Percentiles rank a stretch among this genome's conserved stretches.
These are phyloP conservation scores for Hestina assimilis DNA, from an alignment of 1,140 invertebrate species.

Conservation along the genomic window DNA sequence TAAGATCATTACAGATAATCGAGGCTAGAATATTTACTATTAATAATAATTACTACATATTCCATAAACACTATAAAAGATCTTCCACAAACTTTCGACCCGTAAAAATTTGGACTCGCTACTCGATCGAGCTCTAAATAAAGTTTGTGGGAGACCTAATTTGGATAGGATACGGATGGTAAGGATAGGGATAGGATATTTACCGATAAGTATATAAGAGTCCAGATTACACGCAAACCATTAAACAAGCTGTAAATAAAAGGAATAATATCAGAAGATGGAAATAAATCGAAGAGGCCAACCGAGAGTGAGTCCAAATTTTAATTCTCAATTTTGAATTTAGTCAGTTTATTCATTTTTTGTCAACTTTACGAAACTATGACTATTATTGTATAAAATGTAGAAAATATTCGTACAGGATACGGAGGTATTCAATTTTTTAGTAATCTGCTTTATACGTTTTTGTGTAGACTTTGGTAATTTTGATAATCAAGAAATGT, in stretches of 20 bases:
- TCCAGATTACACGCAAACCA: slow-evolving; percentile 75
- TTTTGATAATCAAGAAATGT: too few species aligned
- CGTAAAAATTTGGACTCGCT: slow-evolving; percentile 52
- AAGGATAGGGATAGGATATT: slow-evolving; percentile 48
- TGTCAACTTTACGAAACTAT: too few species aligned
- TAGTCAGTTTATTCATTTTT: slow-evolving; percentile 21
- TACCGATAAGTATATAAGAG: slow-evolving; percentile 60
- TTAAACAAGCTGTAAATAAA: slow-evolving; percentile 74
- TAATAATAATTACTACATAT: not conserved
- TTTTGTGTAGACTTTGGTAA: too few species aligned
- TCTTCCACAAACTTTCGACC: slow-evolving; percentile 58
- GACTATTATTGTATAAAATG: too few species aligned
- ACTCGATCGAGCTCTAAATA: slow-evolving; percentile 39
- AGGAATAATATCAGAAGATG: slow-evolving; percentile 34
- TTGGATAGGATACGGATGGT: slow-evolving; percentile 5
- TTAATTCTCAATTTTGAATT: slow-evolving; percentile 54
- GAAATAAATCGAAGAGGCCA: slow-evolving; percentile 11
- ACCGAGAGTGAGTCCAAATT: slow-evolving; percentile 60
- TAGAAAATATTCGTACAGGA: too few species aligned
- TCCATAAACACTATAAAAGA: slow-evolving; percentile 16
- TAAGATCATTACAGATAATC: too few species aligned
- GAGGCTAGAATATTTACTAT: not conserved
- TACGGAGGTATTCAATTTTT: too few species aligned
- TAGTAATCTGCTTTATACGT: too few species aligned
- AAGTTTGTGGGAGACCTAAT: slow-evolving; percentile 61